Base-by-base conservation (phyloP, 1,140 invertebrate genomes). In the roundworm (Caenorhabditis elegans) region DNA sequence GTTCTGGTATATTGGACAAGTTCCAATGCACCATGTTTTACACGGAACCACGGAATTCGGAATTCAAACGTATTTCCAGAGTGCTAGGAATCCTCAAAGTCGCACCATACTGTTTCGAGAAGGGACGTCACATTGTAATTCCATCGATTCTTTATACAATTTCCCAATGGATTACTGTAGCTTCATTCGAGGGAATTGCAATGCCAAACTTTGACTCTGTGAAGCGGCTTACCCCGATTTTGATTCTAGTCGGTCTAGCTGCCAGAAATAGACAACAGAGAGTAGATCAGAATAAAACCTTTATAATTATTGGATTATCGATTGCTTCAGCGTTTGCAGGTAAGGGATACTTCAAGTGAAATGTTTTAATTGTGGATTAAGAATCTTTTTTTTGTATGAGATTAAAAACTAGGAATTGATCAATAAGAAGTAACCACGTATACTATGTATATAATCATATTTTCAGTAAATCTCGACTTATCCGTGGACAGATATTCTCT, bases 181-280 rank as follows among this genome's bases (percentile, higher is more conserved):
- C 87, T 80, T 91, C 92, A 6, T 86, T 92, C 11, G 89, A 90
- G 82, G 90, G 91, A 28, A 92, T 92, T 90, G 92, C 92, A 80
- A 90, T 92, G 82, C 92, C 92, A 1, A 91, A 92, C 90, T 92
- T 92, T 86, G 91, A 91, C 10, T 91, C 92, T 8, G 82, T 92
- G 31, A 92, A 92, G 84, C 78, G 82, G 36, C 60, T 83, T 13
- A 79, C 82, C 43, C 82, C 82, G 13, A 53, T 83, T n/a, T 22
- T 70, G 5, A 78, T 83, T 19, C 24, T 83, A 6, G 43, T 26
- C 10, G 80, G 48, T 2, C 60, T 87, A 91, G 77, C 92, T 90
- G 86, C 90, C 90, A 10, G 92, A 91, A 6, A 80, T 92, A 0
- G 90, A 46, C 78, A 79, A 47, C 51, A 55, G 46, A 34, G 43